These are phyloP conservation scores for Scaptomyza cyrtandrae DNA, from an alignment of 2,888 invertebrate species.

Conservation along the genomic window DNA sequence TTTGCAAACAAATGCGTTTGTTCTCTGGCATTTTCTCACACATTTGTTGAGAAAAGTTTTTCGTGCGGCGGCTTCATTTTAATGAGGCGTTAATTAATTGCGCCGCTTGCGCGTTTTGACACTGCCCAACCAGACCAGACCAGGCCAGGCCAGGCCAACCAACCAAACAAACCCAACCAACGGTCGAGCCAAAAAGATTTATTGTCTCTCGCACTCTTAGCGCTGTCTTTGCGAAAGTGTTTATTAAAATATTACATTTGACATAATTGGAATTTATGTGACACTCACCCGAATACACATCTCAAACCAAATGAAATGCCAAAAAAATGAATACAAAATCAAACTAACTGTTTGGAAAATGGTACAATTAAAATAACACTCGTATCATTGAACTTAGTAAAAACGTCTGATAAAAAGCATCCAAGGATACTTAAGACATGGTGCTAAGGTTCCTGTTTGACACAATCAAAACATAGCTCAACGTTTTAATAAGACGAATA, in stretches of 20 bases:
- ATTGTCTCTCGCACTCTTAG: conserved; percentile 53
- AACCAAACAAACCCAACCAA: conserved; percentile 8
- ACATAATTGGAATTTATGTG: conserved; percentile 83
- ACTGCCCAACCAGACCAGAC: conserved; percentile 37
- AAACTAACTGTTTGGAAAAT: background rate
- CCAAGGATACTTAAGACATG: too few relatives aligned
- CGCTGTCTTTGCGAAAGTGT: conserved; percentile 72
- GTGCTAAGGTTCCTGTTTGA: too few relatives aligned
- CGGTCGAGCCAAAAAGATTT: conserved; percentile 64
- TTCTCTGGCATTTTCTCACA: conserved; percentile 64
- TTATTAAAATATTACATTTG: conserved; percentile 84
- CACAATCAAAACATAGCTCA: too few relatives aligned
- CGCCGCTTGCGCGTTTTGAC: conserved; percentile 77
- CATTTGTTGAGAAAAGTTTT: conserved; percentile 52
- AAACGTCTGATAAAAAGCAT: too few relatives aligned
- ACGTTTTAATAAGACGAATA: too few relatives aligned
- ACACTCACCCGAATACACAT: conserved; percentile 25
- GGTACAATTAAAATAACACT: background rate
- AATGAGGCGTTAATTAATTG: conserved; percentile 84
- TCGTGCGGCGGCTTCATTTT: conserved; percentile 63
- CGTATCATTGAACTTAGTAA: too few relatives aligned
- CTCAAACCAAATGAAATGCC: background rate
- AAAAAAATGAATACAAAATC: conserved; percentile 3
- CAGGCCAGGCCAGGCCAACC: background rate
- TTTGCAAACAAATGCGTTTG: conserved; percentile 51